Evolutionary conservation across 2,888 invertebrate genomes (phyloP), one percentile per base, ranked within the genome.

Genomic region (Nomada goodeniana): DNA sequence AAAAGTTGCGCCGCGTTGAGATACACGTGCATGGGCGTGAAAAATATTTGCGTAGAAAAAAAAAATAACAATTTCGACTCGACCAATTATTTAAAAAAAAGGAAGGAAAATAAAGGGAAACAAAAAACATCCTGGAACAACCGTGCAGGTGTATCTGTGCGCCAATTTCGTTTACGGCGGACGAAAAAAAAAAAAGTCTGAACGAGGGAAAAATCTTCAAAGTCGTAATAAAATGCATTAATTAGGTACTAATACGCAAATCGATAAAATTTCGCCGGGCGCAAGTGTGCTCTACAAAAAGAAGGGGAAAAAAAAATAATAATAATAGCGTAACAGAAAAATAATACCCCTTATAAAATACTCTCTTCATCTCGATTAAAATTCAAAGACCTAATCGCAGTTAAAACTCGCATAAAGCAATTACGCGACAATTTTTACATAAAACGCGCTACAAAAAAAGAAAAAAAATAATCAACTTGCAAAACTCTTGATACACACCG

Each of bases 331-430:
- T 57, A 81, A 72, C 71, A 80, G 71, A 75, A 83, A 84, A 67
- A 79, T 65, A 86, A 80, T 78, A 80, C 29, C 20, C 3, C 50
- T 23, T 87, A 85, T 9, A 86, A 85, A 85, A 85, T 59, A 36
- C 36, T 9, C 11, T 60, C 52, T 76, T 81, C 36, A 36, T 69
- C 55, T 26, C 72, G 57, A 47, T 29, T 71, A 78, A 80, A 71
- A 47, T 50, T 68, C 65, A 26, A 60, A 68, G 23, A 53, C 63
- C 4, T 26, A 50, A 60, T 83, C 42, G 11, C 29, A 53, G 65
- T 68, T 80, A 80, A 74, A 69, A 78, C 55, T 50, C 52, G 76
- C 76, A 36, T 36, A 36, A 36, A 36, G 65, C 29, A 68, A 59
- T 26, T 13, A 68, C 71, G 72, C 80, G 79, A 63, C 20, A 52